These are phyloP conservation scores for Narcine bancroftii DNA, from an alignment of 2,113 vertebrate genomes.

Conservation along the genomic window DNA sequence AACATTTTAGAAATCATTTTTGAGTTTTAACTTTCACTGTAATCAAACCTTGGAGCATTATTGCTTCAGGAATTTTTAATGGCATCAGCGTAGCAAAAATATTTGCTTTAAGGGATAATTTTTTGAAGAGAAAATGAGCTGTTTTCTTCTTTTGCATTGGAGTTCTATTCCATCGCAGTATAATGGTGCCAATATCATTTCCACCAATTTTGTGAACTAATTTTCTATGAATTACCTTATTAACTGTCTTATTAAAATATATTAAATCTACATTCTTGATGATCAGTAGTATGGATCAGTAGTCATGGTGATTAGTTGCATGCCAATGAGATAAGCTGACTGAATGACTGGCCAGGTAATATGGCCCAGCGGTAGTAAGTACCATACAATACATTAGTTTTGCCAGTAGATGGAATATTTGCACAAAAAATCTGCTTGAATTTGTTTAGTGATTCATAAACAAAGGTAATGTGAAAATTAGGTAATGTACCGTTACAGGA, in stretches of 20 bases:
- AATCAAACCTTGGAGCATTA: not conserved
- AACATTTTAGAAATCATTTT: not conserved
- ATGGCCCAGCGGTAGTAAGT: not conserved
- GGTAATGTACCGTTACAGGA: too few relatives aligned
- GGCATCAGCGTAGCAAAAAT: not conserved
- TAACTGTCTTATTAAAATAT: conserved; percentile 1
- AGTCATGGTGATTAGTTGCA: not conserved
- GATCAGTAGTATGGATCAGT: not conserved
- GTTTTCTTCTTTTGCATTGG: not conserved
- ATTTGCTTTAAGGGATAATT: not conserved
- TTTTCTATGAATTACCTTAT: conserved; percentile 18
- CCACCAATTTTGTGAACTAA: not conserved
- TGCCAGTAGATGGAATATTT: conserved; percentile 26
- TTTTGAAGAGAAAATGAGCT: not conserved
- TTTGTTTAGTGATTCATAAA: not conserved
- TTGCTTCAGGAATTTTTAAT: not conserved
- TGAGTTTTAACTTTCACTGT: not conserved
- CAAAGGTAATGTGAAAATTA: not conserved
- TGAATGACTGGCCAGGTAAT: not conserved
- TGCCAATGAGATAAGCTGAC: not conserved
- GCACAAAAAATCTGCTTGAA: not conserved
- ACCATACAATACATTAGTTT: conserved; percentile 21
- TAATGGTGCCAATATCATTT: not conserved
- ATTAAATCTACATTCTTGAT: not conserved
- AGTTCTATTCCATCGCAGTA: not conserved